These are phyloP conservation scores for Acanthosepion pharaonis DNA, from an alignment of 2,888 invertebrate species.

Conservation along the genomic window DNA sequence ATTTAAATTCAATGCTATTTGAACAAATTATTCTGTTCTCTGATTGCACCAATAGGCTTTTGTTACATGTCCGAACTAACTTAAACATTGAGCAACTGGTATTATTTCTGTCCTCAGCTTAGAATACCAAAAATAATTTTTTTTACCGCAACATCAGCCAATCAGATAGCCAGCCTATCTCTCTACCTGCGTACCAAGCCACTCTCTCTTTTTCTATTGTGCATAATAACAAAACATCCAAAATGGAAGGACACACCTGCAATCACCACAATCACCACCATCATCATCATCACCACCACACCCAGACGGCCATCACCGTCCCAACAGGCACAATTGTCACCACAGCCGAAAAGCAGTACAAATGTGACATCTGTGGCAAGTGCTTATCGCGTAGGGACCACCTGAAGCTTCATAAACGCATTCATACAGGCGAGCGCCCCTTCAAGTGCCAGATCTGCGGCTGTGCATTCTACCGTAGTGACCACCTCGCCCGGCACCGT, in stretches of 20 bases:
- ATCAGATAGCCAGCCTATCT: not conserved
- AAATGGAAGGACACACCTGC: not conserved
- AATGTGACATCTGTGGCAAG: constrained; percentile 42
- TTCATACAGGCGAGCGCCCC: not conserved
- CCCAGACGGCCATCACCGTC: constrained; percentile 16
- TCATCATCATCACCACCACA: not conserved
- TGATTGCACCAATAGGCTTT: not conserved
- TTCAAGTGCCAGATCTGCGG: constrained; percentile 35
- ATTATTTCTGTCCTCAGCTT: not conserved
- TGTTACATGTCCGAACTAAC: not conserved
- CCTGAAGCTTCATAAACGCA: constrained; percentile 34
- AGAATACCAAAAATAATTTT: not conserved
- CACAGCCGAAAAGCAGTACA: constrained; percentile 42
- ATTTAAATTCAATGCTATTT: not conserved
- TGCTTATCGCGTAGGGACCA: constrained; percentile 33
- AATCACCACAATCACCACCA: not conserved
- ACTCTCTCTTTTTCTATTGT: not conserved
- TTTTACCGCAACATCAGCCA: not conserved
- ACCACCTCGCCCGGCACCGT: constrained; percentile 40
- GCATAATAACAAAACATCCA: not conserved
- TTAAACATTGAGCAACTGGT: not conserved
- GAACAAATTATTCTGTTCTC: not conserved
- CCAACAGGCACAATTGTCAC: not conserved
- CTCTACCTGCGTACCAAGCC: not conserved
- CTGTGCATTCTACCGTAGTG: not conserved